phyloP scores from a whole-genome alignment of 2,888 invertebrate genomes.

The Sinelater perroti region DNA sequence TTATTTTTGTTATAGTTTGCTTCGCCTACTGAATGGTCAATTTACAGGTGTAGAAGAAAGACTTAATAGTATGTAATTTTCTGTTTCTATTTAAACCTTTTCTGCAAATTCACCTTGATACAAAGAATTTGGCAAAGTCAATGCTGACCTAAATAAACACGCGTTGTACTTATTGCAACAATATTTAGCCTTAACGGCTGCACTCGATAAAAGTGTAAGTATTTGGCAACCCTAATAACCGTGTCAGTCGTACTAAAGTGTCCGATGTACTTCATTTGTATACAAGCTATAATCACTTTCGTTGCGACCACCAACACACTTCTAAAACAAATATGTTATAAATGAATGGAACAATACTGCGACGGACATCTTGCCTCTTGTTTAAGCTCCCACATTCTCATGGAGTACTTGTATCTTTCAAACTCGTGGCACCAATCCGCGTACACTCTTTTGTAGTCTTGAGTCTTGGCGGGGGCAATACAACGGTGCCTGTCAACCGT shows the following conservation, averaged over 20 bases:
- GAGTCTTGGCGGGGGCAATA: constrained; percentile 87
- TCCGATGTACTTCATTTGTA: constrained; percentile 8
- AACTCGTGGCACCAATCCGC: constrained; percentile 99
- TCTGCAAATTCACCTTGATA: too few species aligned
- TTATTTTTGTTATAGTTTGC: too few species aligned
- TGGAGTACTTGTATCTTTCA: constrained; percentile 94
- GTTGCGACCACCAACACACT: background rate
- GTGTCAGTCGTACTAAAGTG: background rate
- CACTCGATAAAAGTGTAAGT: too few species aligned
- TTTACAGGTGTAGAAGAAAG: too few species aligned
- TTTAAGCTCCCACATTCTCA: constrained; percentile 94
- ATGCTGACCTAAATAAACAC: too few species aligned
- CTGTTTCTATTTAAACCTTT: too few species aligned
- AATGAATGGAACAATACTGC: constrained; percentile 38
- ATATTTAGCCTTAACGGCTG: too few species aligned
- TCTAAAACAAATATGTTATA: constrained; percentile 2
- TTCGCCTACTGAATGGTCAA: too few species aligned
- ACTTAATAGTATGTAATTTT: too few species aligned
- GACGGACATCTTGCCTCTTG: constrained; percentile 77
- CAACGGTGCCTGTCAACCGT: constrained; percentile 94
- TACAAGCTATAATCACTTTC: background rate
- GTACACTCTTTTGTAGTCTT: constrained; percentile 94
- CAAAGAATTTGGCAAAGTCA: too few species aligned
- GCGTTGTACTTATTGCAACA: too few species aligned
- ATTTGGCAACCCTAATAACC: background rate